A percentile compares a stretch with the other conserved stretches of the same genome.
phyloP scores from a whole-genome alignment of 2,797 vertebrate genomes.

The Eospalax fontanierii region DNA sequence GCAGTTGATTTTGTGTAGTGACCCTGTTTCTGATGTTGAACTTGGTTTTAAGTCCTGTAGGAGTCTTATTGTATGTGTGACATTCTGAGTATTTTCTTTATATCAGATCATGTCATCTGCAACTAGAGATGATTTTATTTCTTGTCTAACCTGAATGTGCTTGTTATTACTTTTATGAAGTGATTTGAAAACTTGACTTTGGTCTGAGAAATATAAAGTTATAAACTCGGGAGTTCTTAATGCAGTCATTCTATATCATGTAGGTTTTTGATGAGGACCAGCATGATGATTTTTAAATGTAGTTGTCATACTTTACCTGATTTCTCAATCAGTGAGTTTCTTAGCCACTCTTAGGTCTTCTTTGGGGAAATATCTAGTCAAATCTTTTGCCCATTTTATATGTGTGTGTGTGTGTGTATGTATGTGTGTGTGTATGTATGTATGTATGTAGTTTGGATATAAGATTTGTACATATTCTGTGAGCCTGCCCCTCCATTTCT shows the following conservation, averaged over 20 bases:
- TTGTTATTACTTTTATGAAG: slow-evolving; percentile 27
- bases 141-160: slow-evolving; percentile 10
- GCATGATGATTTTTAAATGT: not conserved
- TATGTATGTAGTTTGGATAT: not conserved
- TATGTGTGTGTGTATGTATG: too few species aligned
- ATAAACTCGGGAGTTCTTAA: not conserved
- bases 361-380: not conserved
- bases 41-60: not conserved
- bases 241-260: not conserved
- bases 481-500: not conserved
- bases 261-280: slow-evolving; percentile 52
- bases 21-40: slow-evolving; percentile 30
- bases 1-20: not conserved
- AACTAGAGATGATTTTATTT: slow-evolving; percentile 59
- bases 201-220: not conserved
- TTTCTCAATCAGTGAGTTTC: not conserved
- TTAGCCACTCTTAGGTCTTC: not conserved
- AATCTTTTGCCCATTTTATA: too few species aligned
- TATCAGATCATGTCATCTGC: not conserved
- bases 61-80: slow-evolving; percentile 41
- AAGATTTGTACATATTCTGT: not conserved
- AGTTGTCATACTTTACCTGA: not conserved
- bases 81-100: slow-evolving; percentile 9
- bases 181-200: slow-evolving; percentile 43
- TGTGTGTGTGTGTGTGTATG: too few species aligned